phyloP scores from a whole-genome alignment of 2,113 vertebrate genomes.

The Leptosomus discolor region DNA sequence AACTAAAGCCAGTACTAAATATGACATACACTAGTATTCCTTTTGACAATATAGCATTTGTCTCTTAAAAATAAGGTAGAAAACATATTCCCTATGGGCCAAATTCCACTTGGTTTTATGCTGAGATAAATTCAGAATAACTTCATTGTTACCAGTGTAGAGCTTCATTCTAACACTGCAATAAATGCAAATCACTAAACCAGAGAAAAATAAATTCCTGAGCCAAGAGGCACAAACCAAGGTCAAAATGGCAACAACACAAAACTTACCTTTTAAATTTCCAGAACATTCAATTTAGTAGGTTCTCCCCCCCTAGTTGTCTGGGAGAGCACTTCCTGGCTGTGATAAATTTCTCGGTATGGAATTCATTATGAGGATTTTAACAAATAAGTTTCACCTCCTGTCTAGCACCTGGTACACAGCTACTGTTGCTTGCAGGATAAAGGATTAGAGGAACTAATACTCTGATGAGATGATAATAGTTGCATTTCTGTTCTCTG shows the following conservation, averaged over 20 bases:
- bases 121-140: constrained; percentile 1
- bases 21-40: not conserved
- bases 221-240: not conserved
- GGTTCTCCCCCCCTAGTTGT: not conserved
- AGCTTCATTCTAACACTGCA: not conserved
- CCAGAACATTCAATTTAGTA: not conserved
- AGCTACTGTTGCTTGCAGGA: not conserved
- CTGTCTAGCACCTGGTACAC: not conserved
- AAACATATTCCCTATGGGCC: not conserved
- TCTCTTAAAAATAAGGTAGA: constrained; percentile 13
- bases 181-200: not conserved
- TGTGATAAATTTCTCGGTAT: not conserved
- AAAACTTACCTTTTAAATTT: not conserved
- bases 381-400: not conserved
- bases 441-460: not conserved
- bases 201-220: not conserved
- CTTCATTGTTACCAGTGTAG: not conserved
- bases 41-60: constrained; percentile 11
- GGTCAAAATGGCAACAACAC: not conserved
- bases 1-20: constrained; percentile 10
- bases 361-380: not conserved
- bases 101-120: not conserved
- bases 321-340: not conserved
- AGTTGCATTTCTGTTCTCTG: not conserved
- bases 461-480: not conserved